Evolutionary conservation across 2,888 invertebrate species (phyloP), one percentile per base, ranked within the genome.

Genomic region (Gryllus longicercus): DNA sequence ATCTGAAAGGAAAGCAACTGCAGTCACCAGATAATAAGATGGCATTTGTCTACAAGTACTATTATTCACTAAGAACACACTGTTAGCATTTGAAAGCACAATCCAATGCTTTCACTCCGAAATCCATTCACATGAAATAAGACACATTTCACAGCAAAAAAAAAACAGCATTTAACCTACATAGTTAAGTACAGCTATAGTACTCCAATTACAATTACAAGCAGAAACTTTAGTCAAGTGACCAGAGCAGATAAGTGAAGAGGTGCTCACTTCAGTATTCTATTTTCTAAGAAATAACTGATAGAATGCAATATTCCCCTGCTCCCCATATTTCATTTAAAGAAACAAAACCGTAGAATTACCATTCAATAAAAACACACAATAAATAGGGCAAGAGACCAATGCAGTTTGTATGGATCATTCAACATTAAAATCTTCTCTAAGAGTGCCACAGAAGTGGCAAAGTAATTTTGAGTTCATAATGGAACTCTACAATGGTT

Each of bases 341-440:
- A 63, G n/a, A 63, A 18, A 63, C 14, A 63, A 63, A 63, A n/a
- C n/a, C 4, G 63, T 63, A 63, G 63, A 63, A 63, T 63, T 63
- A 63, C 63, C 63, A 63, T 63, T 63, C 63, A 63, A 63, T 63
- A 63, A 63, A 18, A 63, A 63, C 63, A 63, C 63, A 63, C 38
- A 38, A 38, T 38, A 63, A n/a, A 18, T 63, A 18, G 14, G 14
- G 63, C 14, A 63, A 63, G 63, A 63, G n/a, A 63, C 63, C 14
- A 63, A 63, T 63, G 63, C 63, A 63, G 14, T n/a, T 63, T 63
- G 63, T 63, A n/a, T 63, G 63, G n/a, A 63, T 14, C 38, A 38
- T 38, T 38, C 1, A 38, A 38, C 38, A 38, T 38, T 5, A 38
- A 38, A 38, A 38, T 38, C 38, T 25, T 25, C 25, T 38, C 38